Evolutionary conservation across 1,140 invertebrate genomes (phyloP).

Genomic region (Epicauta chinensis): DNA sequence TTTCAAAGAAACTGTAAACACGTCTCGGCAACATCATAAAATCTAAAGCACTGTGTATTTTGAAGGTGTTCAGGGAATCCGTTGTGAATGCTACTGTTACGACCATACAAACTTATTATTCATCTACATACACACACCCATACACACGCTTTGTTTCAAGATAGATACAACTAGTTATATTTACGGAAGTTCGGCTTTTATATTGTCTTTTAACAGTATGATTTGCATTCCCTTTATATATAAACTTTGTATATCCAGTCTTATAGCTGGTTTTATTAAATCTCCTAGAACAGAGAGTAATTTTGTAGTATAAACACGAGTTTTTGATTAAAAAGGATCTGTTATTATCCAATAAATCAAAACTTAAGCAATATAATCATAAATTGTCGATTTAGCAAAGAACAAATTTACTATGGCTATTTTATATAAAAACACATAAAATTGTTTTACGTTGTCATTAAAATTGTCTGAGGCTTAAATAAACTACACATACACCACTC

Average conservation of each 20-base stretch:
- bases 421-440: conserved; percentile 25
- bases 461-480: conserved; percentile 18
- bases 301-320: no score
- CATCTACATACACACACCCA: conserved; percentile 5
- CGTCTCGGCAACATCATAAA: conserved; percentile 17
- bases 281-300: no score
- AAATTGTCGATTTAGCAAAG: conserved; percentile 13
- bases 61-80: conserved; percentile 11
- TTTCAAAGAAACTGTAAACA: conserved; percentile 18
- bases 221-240: no score
- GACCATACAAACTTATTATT: conserved; percentile 8
- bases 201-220: no score
- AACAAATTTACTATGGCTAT: conserved; percentile 20
- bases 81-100: conserved; percentile 13
- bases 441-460: conserved; percentile 20
- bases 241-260: no score
- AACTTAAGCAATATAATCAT: conserved; percentile 4
- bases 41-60: conserved; percentile 10
- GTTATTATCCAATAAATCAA: not conserved
- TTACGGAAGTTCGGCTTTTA: no score
- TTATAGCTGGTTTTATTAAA: no score
- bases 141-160: not conserved
- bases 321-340: no score
- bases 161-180: no score
- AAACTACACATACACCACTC: conserved; percentile 4